phyloP scores from a whole-genome alignment of 2,113 vertebrate genomes.

The Amblyopsis rosae region DNA sequence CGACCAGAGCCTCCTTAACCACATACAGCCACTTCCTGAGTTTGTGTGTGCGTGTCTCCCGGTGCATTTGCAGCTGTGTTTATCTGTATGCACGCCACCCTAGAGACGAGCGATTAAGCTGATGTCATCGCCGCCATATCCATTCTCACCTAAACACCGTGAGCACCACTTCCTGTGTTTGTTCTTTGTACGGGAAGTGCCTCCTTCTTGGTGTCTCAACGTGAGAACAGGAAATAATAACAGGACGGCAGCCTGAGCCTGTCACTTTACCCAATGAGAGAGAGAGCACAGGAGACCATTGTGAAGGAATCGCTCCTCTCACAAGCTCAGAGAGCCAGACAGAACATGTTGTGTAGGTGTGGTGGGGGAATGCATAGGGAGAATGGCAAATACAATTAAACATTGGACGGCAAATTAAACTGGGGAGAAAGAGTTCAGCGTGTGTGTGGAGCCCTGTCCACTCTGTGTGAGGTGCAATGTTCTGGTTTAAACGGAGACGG shows the following conservation, averaged over 20 bases:
- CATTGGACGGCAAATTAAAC: background rate
- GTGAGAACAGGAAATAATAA: conserved; percentile 42
- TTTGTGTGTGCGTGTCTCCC: conserved; percentile 30
- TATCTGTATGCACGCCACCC: conserved; percentile 6
- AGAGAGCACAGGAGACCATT: conserved; percentile 51
- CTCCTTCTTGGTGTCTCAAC: conserved; percentile 19
- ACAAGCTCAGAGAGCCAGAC: no score
- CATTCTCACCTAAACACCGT: conserved; percentile 24
- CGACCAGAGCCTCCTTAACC: conserved; percentile 58
- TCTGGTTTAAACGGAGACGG: no score
- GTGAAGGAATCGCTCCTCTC: conserved; percentile 51
- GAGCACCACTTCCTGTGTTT: conserved; percentile 45
- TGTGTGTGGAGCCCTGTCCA: no score
- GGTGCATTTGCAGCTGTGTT: conserved; percentile 30
- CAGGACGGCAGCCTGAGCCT: conserved; percentile 46
- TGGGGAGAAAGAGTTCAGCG: no score
- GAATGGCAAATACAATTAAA: conserved; percentile 4
- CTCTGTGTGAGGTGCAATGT: no score
- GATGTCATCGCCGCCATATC: conserved; percentile 18
- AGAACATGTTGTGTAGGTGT: background rate
- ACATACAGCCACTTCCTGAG: conserved; percentile 64
- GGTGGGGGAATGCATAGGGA: background rate
- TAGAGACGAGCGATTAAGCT: conserved; percentile 3
- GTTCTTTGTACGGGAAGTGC: conserved; percentile 18
- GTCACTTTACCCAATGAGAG: conserved; percentile 37